phyloP scores from a whole-genome alignment of 2,888 invertebrate genomes.

The Oscheius onirici region DNA sequence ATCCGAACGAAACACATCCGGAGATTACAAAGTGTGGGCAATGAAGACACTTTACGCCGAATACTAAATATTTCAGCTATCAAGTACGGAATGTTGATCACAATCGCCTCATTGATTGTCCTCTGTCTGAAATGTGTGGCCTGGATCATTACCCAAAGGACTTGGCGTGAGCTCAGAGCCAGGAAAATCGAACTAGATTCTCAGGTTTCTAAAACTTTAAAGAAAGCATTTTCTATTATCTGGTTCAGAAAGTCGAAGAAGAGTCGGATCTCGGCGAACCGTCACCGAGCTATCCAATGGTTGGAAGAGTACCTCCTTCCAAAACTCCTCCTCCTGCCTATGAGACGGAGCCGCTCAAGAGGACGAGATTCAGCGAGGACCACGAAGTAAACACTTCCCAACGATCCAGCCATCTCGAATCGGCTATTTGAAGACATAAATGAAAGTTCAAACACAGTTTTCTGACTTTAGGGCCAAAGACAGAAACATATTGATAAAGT shows the following conservation, averaged over 20 bases:
- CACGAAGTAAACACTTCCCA: background rate
- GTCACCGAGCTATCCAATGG: constrained; percentile 15
- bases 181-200: background rate
- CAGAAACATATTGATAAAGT: too few species aligned
- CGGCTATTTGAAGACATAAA: background rate
- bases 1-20: constrained; percentile 52
- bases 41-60: too few species aligned
- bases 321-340: constrained; percentile 15
- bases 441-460: too few species aligned
- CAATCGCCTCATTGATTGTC: constrained; percentile 41
- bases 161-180: constrained; percentile 39
- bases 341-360: constrained; percentile 14
- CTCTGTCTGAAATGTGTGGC: constrained; percentile 44
- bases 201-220: too few species aligned
- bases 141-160: constrained; percentile 40
- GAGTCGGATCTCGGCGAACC: constrained; percentile 23
- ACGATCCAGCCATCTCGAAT: constrained; percentile 13
- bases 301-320: constrained; percentile 7
- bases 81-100: constrained; percentile 46
- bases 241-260: constrained; percentile 21
- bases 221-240: too few species aligned
- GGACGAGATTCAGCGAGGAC: background rate
- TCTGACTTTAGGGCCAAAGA: too few species aligned
- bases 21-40: constrained; percentile 51
- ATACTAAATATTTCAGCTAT: constrained; percentile 56